These are phyloP conservation scores for Scrobipalpa costella DNA, from an alignment of 2,888 invertebrate genomes.

Conservation along the genomic window DNA sequence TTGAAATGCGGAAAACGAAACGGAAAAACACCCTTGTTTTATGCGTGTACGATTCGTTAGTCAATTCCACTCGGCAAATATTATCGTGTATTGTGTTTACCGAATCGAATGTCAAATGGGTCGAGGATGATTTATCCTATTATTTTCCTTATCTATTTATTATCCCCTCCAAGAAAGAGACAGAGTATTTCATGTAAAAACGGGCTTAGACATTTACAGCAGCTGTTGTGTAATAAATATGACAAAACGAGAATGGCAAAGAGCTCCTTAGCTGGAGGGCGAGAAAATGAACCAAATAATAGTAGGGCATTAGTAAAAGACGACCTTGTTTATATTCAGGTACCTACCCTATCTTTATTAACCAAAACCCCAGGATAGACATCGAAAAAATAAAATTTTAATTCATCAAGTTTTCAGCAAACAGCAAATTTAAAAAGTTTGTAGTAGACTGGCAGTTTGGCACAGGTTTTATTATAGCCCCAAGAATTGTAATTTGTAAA, in stretches of 20 bases:
- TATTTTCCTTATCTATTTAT: conserved; percentile 20
- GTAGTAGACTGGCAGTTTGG: no score
- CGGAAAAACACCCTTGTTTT: conserved; percentile 50
- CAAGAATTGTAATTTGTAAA: no score
- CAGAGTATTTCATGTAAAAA: neutral
- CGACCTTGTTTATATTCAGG: neutral
- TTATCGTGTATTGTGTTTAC: conserved; percentile 38
- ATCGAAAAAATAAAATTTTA: no score
- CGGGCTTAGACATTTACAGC: conserved; percentile 15
- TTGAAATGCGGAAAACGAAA: conserved; percentile 53
- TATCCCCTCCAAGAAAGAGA: conserved; percentile 19
- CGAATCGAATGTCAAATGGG: conserved; percentile 40
- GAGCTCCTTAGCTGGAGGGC: neutral
- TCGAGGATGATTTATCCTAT: conserved; percentile 30
- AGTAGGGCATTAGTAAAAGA: neutral
- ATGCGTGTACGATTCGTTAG: conserved; percentile 54
- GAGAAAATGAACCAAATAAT: neutral
- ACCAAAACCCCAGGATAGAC: no score
- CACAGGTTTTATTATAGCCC: no score
- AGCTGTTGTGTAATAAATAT: conserved; percentile 18
- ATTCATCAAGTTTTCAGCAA: no score
- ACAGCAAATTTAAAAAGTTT: no score
- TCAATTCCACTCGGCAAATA: conserved; percentile 55
- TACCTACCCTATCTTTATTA: neutral
- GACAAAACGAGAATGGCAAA: conserved; percentile 10